phyloP scores from a whole-genome alignment of 2,797 vertebrate genomes.

The Podargus strigoides region DNA sequence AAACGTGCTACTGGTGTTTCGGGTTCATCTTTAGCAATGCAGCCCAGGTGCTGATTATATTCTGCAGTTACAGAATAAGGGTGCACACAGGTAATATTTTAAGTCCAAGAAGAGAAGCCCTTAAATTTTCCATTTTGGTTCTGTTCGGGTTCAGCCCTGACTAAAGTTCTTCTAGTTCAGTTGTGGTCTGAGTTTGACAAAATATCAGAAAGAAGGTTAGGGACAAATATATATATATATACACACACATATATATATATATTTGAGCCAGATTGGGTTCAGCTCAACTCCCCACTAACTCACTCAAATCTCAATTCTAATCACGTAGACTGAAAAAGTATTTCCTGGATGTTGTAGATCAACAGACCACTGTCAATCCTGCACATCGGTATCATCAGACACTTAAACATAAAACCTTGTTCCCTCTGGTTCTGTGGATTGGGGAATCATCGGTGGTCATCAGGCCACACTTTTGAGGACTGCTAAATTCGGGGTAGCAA shows the following conservation, averaged over 20 bases:
- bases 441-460: neutral
- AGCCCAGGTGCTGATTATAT: neutral
- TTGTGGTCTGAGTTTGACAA: neutral
- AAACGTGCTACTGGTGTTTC: neutral
- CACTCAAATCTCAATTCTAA: neutral
- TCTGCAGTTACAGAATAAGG: neutral
- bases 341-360: neutral
- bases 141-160: neutral
- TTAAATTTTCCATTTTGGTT: neutral
- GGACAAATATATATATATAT: too few relatives aligned
- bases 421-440: neutral
- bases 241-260: too few relatives aligned
- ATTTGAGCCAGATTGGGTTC: neutral
- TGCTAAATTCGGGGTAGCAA: neutral
- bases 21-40: neutral
- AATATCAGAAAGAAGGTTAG: neutral
- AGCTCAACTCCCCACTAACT: neutral
- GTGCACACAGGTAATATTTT: neutral
- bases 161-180: neutral
- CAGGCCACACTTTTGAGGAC: neutral
- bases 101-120: neutral
- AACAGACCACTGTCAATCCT: rapidly evolving
- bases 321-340: neutral
- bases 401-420: neutral
- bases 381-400: neutral